Conservation (phyloP, 2,888 invertebrate genomes). For the Sphaerophoria taeniata region DNA sequence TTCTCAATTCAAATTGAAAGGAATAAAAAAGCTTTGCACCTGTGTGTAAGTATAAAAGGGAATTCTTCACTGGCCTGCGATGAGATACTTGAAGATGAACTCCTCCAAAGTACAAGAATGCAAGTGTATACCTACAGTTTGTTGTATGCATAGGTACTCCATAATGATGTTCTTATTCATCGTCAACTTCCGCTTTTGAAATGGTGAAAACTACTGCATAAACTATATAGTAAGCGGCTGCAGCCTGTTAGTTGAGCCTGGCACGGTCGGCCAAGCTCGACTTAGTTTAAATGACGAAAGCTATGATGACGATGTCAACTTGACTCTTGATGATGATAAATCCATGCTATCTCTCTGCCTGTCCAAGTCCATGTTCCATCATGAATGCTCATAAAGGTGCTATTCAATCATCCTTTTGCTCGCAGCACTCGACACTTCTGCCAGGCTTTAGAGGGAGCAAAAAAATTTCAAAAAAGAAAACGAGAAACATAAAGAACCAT, state of each 20-base stretch:
- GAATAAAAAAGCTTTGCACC: slow-evolving; percentile 53
- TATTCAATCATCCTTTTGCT: slow-evolving; percentile 58
- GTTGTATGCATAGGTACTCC: slow-evolving; percentile 26
- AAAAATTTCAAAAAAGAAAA: neutral
- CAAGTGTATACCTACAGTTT: neutral
- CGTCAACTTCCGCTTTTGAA: slow-evolving; percentile 57
- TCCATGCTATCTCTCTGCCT: slow-evolving; percentile 35
- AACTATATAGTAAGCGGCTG: neutral
- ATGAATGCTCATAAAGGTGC: slow-evolving; percentile 61
- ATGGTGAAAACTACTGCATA: slow-evolving; percentile 34
- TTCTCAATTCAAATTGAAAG: slow-evolving; percentile 58
- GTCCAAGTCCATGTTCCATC: slow-evolving; percentile 35
- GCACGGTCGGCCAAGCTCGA: neutral
- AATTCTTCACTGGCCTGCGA: slow-evolving; percentile 45
- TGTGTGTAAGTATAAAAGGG: slow-evolving; percentile 53
- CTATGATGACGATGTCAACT: slow-evolving; percentile 18
- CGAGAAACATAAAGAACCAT: slow-evolving; percentile 34
- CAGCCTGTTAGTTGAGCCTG: slow-evolving; percentile 18
- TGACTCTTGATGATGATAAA: slow-evolving; percentile 50
- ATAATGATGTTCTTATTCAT: slow-evolving; percentile 68
- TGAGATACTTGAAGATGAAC: slow-evolving; percentile 65
- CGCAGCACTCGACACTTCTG: slow-evolving; percentile 6
- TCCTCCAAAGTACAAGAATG: slow-evolving; percentile 46
- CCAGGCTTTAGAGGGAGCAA: neutral
- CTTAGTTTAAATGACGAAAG: slow-evolving; percentile 27